Percentiles rank a stretch among this genome's conserved stretches.
Conservation (phyloP, 1,140 invertebrate genomes). For the Aphelenchoides avenae region DNA sequence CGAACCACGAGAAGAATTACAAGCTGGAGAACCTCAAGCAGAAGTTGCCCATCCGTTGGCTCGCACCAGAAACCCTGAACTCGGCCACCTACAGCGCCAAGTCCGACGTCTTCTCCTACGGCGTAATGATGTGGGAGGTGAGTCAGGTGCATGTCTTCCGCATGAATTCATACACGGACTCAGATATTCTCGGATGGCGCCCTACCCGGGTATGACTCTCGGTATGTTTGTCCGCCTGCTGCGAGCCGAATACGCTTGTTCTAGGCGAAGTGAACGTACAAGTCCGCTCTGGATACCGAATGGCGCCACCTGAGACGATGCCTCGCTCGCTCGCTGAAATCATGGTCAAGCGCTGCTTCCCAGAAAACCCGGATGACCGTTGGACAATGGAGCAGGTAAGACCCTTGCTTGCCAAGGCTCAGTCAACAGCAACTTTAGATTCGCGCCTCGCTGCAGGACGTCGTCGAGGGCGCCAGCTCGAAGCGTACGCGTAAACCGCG, state of each 20-base stretch:
- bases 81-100: slow-evolving; percentile 28
- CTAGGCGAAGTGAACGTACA: slow-evolving; percentile 46
- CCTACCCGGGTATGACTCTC: slow-evolving; percentile 33
- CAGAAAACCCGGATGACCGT: slow-evolving; percentile 29
- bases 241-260: too few relatives aligned
- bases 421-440: too few relatives aligned
- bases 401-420: too few relatives aligned
- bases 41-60: slow-evolving; percentile 38
- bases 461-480: too few relatives aligned
- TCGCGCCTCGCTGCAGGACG: too few relatives aligned
- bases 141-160: too few relatives aligned
- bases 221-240: too few relatives aligned
- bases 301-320: slow-evolving; percentile 35
- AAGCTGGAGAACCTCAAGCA: slow-evolving; percentile 43
- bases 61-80: slow-evolving; percentile 35
- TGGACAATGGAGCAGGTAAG: slow-evolving; percentile 25
- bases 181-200: slow-evolving; percentile 40
- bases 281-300: slow-evolving; percentile 34
- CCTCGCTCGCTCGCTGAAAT: slow-evolving; percentile 23
- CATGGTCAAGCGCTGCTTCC: slow-evolving; percentile 30
- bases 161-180: too few relatives aligned
- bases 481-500: too few relatives aligned
- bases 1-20: slow-evolving; percentile 27
- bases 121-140: slow-evolving; percentile 40
- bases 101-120: slow-evolving; percentile 40